Evolutionary conservation across 2,797 vertebrate species (phyloP).

Genomic region (Garrulus glandarius): DNA sequence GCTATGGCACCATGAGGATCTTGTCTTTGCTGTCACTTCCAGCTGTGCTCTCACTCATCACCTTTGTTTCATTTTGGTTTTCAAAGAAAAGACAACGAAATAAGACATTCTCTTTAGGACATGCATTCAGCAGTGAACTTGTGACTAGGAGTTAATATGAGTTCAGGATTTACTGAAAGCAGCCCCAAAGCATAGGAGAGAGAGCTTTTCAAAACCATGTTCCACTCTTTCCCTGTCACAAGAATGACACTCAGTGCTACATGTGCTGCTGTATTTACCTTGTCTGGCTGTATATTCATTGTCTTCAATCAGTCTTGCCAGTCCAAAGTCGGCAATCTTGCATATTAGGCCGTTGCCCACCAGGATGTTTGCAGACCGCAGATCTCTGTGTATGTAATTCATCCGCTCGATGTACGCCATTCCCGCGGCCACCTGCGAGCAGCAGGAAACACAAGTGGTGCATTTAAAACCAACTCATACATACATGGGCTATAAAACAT

Average conservation of each 20-base stretch:
- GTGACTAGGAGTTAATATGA: not conserved
- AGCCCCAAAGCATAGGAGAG: not conserved
- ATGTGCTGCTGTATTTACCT: constrained; percentile 73
- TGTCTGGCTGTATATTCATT: constrained; percentile 96
- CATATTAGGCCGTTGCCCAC: constrained; percentile 92
- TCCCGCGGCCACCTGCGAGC: constrained; percentile 87
- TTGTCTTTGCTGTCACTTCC: not conserved
- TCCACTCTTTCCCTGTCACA: not conserved
- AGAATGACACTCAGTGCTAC: not conserved
- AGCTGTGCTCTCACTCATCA: not conserved
- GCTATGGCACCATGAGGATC: not conserved
- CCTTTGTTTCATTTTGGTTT: not conserved
- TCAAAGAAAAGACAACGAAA: not conserved
- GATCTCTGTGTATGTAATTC: constrained; percentile 97
- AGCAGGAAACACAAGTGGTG: not conserved
- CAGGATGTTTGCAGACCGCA: constrained; percentile 94
- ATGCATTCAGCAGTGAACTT: not conserved
- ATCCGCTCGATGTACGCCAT: constrained; percentile 98
- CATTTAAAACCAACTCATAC: not conserved
- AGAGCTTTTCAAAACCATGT: not conserved
- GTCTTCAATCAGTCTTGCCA: constrained; percentile 94
- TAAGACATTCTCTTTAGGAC: not conserved
- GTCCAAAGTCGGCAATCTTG: constrained; percentile 95
- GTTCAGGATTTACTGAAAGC: not conserved
- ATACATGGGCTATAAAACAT: accelerated